Evolutionary conservation across 1,140 invertebrate species (phyloP).

Genomic region (Drosophila arawakana): DNA sequence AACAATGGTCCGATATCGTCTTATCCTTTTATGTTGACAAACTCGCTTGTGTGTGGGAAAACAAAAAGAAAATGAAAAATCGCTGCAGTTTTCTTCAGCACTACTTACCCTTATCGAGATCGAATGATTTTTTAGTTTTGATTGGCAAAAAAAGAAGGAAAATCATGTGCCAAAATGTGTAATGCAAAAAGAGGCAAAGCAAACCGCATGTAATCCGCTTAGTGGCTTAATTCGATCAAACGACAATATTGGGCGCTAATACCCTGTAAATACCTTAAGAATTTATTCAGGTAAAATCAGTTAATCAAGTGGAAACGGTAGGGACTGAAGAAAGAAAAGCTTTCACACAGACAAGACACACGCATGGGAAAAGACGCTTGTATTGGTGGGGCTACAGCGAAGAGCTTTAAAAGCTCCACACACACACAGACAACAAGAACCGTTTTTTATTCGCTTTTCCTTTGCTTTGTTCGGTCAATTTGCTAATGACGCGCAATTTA

Average conservation of each 20-base stretch:
- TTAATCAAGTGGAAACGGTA: slow-evolving; percentile 55
- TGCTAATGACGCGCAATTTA: slow-evolving; percentile 70
- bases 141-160: slow-evolving; percentile 27
- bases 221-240: slow-evolving; percentile 36
- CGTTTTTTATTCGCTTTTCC: not conserved
- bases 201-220: slow-evolving; percentile 49
- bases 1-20: slow-evolving; percentile 47
- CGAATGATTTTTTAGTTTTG: slow-evolving; percentile 34
- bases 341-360: slow-evolving; percentile 21
- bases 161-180: slow-evolving; percentile 21
- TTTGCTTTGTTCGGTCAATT: slow-evolving; percentile 34
- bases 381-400: not conserved
- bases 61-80: slow-evolving; percentile 33
- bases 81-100: slow-evolving; percentile 7
- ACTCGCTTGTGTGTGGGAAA: slow-evolving; percentile 32
- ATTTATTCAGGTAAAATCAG: slow-evolving; percentile 19
- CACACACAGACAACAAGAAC: not conserved
- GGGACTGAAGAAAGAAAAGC: not conserved
- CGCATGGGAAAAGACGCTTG: not conserved
- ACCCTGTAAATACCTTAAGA: slow-evolving; percentile 28
- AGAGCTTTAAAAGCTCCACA: slow-evolving; percentile 22
- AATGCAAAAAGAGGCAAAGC: not conserved
- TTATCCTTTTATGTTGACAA: slow-evolving; percentile 11
- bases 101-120: slow-evolving; percentile 38
- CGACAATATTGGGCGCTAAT: slow-evolving; percentile 42